Base-by-base conservation (phyloP, 2,888 invertebrate species). In the Salpingus planirostris region DNA sequence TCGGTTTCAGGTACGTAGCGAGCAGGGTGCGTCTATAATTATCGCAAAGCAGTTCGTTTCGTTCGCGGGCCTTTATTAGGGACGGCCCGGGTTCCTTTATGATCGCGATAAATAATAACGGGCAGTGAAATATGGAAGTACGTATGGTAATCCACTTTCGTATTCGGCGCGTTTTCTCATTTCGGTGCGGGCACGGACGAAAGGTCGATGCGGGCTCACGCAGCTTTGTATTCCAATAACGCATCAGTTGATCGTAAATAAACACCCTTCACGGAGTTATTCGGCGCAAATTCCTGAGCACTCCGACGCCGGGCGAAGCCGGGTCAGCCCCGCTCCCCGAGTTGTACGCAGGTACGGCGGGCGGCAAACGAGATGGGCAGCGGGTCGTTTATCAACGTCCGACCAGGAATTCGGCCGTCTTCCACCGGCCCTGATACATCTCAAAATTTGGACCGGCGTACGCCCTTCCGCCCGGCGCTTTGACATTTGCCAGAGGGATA, bases 211-310 rank as follows among this genome's bases (percentile, higher is more conserved):
- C 41, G 36, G 40, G 33, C 35, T 36, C 37, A 36, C 37, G 44
- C 40, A 48, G 40, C 43, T 51, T 51, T 50, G 47, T 51, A 50
- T 50, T 51, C 50, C 46, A 49, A 50, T 50, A 47, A 49, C 47
- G 48, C 50, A 50, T 46, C 45, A 49, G 42, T 40, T 48, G 50
- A 47, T 52, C 50, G 50, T 52, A 52, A 52, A 52, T 52, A 52
- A 50, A 52, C 51, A 50, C 47, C 51, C 46, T 50, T 52, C 50
- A 47, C 39, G 41, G 39, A 49, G 51, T 46, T 52, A 50, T 50
- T 52, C 39, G 40, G 36, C 36, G 33, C 38, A 41, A 45, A 52
- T 48, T 49, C 46, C 47, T 22, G 13, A n/a, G n/a, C 27, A 38
- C 21, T 34, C 24, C 26, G 32, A 31, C 31, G 31, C 21, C 29